Base-by-base conservation (phyloP, 2,888 invertebrate genomes). In the Ernsta delagoae region DNA sequence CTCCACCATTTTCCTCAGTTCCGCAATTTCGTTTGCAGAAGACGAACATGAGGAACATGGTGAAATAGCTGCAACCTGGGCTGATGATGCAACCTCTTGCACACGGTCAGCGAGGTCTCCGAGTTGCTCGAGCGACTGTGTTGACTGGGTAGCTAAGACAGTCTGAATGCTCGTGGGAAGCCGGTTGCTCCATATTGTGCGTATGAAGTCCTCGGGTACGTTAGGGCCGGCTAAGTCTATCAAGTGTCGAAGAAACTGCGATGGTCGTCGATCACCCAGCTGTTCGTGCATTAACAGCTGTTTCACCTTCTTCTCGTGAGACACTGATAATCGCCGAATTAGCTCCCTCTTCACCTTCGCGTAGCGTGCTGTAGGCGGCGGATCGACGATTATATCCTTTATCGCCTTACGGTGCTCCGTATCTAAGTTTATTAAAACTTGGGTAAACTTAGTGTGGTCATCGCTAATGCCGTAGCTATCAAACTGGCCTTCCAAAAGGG, bases 91-190 rank as follows among this genome's bases (percentile, higher is more conserved):
- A 4, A 62, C 39, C n/a, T 68, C 68, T 7, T 68, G 53, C 0
- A 61, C 31, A n/a, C 45, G 43, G 31, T 66, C 66, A 0, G 65
- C 65, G 3, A 59, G 41, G 5, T 66, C 50, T 43, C 39, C 36
- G 5, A 61, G 57, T 34, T 68, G 62, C 31, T 68, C 62, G 24
- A 68, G 39, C 9, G 34, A 11, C 4, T 62, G 59, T 0, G 48
- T n/a, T 4, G 62, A 11, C 9, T 69, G 69, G 3, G 59, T 56
- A 9, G 69, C 69, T 5, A 69, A 16, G 1, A 69, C 59, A 3
- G 63, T 69, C 12, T 69, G 69, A 3, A 69, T 50, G 11, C 12
- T 63, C 4, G 11, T 50, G 4, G 69, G 69, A 2, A 69, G 59
- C 4, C 69, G 69, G 59, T 41, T 69, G 41, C 41, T 59, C 63